These are phyloP conservation scores for Tadarida brasiliensis DNA, from an alignment of 2,797 vertebrate genomes.

Conservation along the genomic window DNA sequence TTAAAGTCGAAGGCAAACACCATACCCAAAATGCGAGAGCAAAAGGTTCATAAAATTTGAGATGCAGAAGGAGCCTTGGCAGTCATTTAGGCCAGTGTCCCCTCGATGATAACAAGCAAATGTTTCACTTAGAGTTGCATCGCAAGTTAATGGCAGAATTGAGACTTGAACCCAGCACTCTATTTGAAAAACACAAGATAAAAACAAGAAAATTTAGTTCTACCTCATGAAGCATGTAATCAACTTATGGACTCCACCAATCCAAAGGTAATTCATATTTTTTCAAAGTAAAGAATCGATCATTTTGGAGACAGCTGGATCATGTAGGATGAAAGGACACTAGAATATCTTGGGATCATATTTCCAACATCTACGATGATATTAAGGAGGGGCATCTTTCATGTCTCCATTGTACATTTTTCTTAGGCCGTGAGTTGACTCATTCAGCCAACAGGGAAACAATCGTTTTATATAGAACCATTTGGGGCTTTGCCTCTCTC, in stretches of 20 bases:
- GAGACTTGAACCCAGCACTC: background rate
- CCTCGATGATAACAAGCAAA: background rate
- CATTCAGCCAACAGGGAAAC: background rate
- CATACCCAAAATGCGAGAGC: background rate
- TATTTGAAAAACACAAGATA: background rate
- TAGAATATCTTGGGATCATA: background rate
- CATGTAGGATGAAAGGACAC: background rate
- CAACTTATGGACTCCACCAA: background rate
- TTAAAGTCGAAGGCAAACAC: background rate
- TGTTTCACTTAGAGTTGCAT: background rate
- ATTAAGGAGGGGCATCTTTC: background rate
- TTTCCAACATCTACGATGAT: background rate
- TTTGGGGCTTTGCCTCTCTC: background rate
- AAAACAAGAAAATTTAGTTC: slow-evolving; percentile 31
- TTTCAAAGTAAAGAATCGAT: background rate
- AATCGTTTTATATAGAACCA: background rate
- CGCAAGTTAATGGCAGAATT: background rate
- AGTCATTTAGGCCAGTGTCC: background rate
- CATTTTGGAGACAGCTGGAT: background rate
- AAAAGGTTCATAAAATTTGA: background rate
- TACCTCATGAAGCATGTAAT: background rate
- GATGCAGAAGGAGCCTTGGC: background rate
- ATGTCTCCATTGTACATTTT: background rate
- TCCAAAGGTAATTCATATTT: background rate
- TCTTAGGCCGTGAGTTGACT: background rate